These are phyloP conservation scores for Apolygus lucorum DNA, from an alignment of 1,140 invertebrate species.

Conservation along the genomic window DNA sequence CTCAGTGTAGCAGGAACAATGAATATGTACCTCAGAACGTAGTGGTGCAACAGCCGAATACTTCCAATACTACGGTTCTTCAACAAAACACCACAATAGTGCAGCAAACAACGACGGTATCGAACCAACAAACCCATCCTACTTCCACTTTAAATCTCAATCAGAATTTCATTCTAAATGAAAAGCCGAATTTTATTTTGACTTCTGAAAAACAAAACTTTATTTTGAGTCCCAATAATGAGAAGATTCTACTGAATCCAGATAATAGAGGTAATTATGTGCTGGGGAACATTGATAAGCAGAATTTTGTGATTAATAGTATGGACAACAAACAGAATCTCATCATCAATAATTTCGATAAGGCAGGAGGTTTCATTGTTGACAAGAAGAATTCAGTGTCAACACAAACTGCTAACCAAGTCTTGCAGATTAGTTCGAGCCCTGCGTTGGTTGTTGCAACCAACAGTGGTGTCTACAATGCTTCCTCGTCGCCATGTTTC, in stretches of 20 bases:
- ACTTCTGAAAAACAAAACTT: conserved; percentile 34
- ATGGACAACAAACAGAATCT: conserved; percentile 23
- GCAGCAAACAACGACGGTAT: conserved; percentile 59
- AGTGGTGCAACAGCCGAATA: conserved; percentile 25
- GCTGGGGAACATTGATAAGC: conserved; percentile 22
- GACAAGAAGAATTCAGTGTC: conserved; percentile 51
- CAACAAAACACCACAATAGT: conserved; percentile 61
- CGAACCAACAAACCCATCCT: conserved; percentile 50
- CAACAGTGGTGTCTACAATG: conserved; percentile 47
- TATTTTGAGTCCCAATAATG: conserved; percentile 35
- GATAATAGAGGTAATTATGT: conserved; percentile 22
- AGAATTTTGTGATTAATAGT: conserved; percentile 18
- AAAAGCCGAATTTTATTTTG: conserved; percentile 35
- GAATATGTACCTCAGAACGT: conserved; percentile 24
- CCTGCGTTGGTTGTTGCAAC: conserved; percentile 44
- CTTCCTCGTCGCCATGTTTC: conserved; percentile 34
- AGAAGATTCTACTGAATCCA: conserved; percentile 23
- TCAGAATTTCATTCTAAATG: conserved; percentile 33
- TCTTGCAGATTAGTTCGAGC: conserved; percentile 31
- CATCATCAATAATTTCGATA: conserved; percentile 29
- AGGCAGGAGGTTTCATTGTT: not conserved
- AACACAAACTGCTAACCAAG: conserved; percentile 57
- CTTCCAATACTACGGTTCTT: conserved; percentile 40
- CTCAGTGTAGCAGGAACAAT: conserved; percentile 36
- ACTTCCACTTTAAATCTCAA: conserved; percentile 30